Evolutionary conservation across 2,888 invertebrate species (phyloP).

Genomic region (Gerris lacustris): DNA sequence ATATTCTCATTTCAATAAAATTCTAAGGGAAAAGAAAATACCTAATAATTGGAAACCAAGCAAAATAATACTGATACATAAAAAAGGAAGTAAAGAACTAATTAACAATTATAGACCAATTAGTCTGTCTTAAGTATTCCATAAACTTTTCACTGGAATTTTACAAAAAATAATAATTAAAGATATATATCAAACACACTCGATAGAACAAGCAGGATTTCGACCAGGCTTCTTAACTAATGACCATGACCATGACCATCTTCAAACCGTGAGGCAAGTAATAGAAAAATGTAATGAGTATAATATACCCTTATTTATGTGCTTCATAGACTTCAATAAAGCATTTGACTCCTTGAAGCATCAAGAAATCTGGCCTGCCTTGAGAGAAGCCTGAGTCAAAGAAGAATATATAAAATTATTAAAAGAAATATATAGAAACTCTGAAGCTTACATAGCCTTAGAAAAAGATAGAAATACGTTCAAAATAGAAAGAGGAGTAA

Average conservation of each 20-base stretch:
- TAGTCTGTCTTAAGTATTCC: conserved; percentile 5
- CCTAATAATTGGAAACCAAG: conserved; percentile 7
- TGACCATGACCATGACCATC: no score
- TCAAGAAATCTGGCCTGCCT: conserved; percentile 1
- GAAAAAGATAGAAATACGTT: not conserved
- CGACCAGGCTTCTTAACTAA: conserved; percentile 5
- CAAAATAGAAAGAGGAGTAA: not conserved
- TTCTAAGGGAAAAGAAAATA: not conserved
- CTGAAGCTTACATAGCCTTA: not conserved
- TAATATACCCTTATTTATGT: conserved; percentile 21
- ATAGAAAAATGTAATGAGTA: conserved; percentile 23
- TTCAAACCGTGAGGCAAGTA: conserved; percentile 14
- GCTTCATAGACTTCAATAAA: conserved; percentile 13
- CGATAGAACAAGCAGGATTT: conserved; percentile 15
- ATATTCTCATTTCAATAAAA: conserved; percentile 10
- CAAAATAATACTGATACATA: conserved; percentile 10
- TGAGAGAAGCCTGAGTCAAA: conserved; percentile 4
- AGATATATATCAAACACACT: conserved; percentile 2
- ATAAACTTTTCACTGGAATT: conserved; percentile 9
- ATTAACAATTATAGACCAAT: conserved; percentile 16
- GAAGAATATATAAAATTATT: conserved; percentile 6
- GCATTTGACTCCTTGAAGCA: conserved; percentile 13
- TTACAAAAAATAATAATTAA: conserved; percentile 6
- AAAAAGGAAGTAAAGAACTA: conserved; percentile 9
- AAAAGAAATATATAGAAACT: conserved; percentile 3